Evolutionary conservation across 1,140 invertebrate genomes (phyloP).

Genomic region (Oreohelix idahoensis): DNA sequence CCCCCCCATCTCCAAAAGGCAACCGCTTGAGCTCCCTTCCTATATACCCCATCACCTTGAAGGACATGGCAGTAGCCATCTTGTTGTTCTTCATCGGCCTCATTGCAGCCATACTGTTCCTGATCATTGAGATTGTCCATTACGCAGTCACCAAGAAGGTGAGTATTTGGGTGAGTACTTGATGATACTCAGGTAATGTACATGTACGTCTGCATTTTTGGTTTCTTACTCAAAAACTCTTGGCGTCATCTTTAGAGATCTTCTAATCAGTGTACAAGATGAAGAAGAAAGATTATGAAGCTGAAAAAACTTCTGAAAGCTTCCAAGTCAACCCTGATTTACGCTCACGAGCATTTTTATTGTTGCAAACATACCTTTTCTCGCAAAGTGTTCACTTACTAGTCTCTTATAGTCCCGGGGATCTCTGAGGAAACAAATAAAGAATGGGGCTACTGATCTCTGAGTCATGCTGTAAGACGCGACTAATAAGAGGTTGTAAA

Average conservation of each 20-base stretch:
- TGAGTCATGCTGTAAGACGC: too few relatives aligned
- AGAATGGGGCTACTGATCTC: too few relatives aligned
- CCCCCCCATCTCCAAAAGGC: neutral
- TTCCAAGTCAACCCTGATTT: too few relatives aligned
- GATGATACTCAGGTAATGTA: neutral
- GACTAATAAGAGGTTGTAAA: too few relatives aligned
- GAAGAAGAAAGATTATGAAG: too few relatives aligned
- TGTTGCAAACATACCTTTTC: too few relatives aligned
- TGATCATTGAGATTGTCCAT: constrained; percentile 52
- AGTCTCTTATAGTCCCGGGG: too few relatives aligned
- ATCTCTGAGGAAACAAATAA: too few relatives aligned
- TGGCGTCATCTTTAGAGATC: neutral
- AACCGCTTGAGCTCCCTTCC: constrained; percentile 46
- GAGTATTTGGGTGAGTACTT: constrained; percentile 35
- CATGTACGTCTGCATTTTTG: neutral
- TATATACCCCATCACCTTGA: constrained; percentile 49
- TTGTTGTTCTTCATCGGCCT: constrained; percentile 55
- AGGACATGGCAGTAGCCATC: constrained; percentile 53
- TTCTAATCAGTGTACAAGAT: neutral
- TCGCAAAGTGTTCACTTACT: too few relatives aligned
- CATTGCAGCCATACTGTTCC: constrained; percentile 49
- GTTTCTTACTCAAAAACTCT: neutral
- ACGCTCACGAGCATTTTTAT: too few relatives aligned
- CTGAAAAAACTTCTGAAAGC: too few relatives aligned
- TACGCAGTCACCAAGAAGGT: constrained; percentile 49